Evolutionary conservation across 2,113 vertebrate species (phyloP), one percentile per base, ranked within the genome.

Genomic region (Callithrix jacchus): DNA sequence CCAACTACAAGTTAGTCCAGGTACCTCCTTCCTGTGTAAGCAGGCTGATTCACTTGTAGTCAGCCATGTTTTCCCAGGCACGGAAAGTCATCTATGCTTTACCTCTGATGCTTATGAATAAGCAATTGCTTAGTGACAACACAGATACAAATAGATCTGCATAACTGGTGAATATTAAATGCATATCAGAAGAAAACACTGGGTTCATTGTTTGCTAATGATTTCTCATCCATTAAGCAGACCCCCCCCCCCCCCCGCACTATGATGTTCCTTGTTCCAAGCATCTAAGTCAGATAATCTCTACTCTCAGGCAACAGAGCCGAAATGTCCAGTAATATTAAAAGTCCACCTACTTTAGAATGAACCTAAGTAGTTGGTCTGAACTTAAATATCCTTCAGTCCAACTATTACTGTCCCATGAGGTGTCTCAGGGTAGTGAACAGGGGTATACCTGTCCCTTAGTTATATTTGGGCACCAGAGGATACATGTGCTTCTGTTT

Each of bases 81-180:
- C 66, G 9, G 11, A 74, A 83, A 84, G 79, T 30, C 77, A 64
- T 8, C 56, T 56, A 9, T 21, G 35, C 56, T 66, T 86, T 77
- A 66, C 74, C 56, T 91, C 45, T 45, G 80, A 88, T 11, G 77
- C 79, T 93, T 61, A 47, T 85, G 89, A 97, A 85, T 77, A 95
- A 94, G 81, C 93, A 66, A 74, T 40, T 81, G 81, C 93, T 92
- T 77, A 73, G 88, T 10, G n/a, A 95, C 94, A 40, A 94, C 3
- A 40, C n/a, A 80, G 87, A 71, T 61, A 56, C 81, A 94, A 96
- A 89, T 0, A 84, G 74, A 71, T 45, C 58, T 40, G 74, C 35
- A 14, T 94, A 94, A 96, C 8, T 85, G 84, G 74, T 61, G 73
- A 71, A 84, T 96, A 97, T 96, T 87, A 95, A 96, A 92, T 35